Conservation (phyloP, 35 echinoderm and acorn worm genomes). For the Patiria miniata region DNA sequence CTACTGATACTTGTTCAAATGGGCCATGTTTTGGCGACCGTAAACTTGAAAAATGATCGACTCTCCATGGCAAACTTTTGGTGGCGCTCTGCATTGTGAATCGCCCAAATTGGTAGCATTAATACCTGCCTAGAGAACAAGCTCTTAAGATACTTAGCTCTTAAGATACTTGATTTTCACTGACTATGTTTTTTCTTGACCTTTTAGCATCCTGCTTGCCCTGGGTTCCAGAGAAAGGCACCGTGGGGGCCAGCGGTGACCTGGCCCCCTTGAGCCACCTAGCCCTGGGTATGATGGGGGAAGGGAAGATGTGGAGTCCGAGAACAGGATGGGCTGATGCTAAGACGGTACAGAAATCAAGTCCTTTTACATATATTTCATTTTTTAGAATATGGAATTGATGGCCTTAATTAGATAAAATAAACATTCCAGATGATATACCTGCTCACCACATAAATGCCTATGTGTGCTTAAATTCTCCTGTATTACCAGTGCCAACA, state of each 20-base stretch:
- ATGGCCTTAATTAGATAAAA: too few species aligned
- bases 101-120: not conserved
- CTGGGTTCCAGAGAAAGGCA: slow-evolving; percentile 87
- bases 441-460: not conserved
- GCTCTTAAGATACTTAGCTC: not conserved
- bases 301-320: slow-evolving; percentile 99
- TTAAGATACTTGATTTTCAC: not conserved
- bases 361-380: not conserved
- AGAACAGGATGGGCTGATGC: slow-evolving; percentile 89
- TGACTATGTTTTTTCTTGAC: slow-evolving; percentile 2
- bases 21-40: too few species aligned
- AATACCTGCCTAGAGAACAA: not conserved
- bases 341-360: slow-evolving; percentile 39
- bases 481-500: too few species aligned
- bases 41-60: too few species aligned
- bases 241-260: slow-evolving; percentile 87
- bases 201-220: slow-evolving; percentile 76
- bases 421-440: too few species aligned
- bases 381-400: too few species aligned
- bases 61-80: too few species aligned
- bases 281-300: slow-evolving; percentile 93
- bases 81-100: too few species aligned
- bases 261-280: slow-evolving; percentile 83
- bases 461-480: not conserved
- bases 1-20: too few species aligned